Evolutionary conservation across 1,140 invertebrate species (phyloP).

Genomic region (Tenebrio molitor): DNA sequence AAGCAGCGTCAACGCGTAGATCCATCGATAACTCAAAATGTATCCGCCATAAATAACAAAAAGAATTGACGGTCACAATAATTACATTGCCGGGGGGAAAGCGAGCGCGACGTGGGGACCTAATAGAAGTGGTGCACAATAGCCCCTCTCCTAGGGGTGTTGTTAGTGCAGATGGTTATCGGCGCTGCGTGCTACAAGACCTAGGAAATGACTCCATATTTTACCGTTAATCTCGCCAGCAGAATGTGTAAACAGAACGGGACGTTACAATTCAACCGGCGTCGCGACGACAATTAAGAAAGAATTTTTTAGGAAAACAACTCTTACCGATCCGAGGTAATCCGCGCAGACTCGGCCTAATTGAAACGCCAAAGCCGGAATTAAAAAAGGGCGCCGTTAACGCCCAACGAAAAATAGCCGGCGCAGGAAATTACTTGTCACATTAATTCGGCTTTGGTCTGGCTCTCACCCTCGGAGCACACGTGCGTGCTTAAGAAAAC

Average conservation of each 20-base stretch:
- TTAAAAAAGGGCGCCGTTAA: slow-evolving; percentile 25
- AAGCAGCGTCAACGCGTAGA: slow-evolving; percentile 5
- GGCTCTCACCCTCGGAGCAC: slow-evolving; percentile 34
- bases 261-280: slow-evolving; percentile 27
- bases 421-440: slow-evolving; percentile 53
- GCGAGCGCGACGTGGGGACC: slow-evolving; percentile 35
- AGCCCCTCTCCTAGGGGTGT: slow-evolving; percentile 45
- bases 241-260: slow-evolving; percentile 33
- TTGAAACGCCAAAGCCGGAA: slow-evolving; percentile 17
- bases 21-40: slow-evolving; percentile 32
- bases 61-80: slow-evolving; percentile 58
- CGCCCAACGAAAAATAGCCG: slow-evolving; percentile 8
- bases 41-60: slow-evolving; percentile 37
- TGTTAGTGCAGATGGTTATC: slow-evolving; percentile 62
- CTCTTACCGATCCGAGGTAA: not conserved
- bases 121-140: slow-evolving; percentile 32
- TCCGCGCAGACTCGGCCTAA: slow-evolving; percentile 1
- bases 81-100: slow-evolving; percentile 56
- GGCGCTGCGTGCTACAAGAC: slow-evolving; percentile 47
- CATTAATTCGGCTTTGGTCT: slow-evolving; percentile 46
- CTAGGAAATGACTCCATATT: slow-evolving; percentile 54
- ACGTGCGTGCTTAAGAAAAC: slow-evolving; percentile 51
- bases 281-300: slow-evolving; percentile 13
- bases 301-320: slow-evolving; percentile 11
- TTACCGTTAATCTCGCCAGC: slow-evolving; percentile 50